Conservation (phyloP, 2,113 vertebrate genomes). For the Cygnus atratus region DNA sequence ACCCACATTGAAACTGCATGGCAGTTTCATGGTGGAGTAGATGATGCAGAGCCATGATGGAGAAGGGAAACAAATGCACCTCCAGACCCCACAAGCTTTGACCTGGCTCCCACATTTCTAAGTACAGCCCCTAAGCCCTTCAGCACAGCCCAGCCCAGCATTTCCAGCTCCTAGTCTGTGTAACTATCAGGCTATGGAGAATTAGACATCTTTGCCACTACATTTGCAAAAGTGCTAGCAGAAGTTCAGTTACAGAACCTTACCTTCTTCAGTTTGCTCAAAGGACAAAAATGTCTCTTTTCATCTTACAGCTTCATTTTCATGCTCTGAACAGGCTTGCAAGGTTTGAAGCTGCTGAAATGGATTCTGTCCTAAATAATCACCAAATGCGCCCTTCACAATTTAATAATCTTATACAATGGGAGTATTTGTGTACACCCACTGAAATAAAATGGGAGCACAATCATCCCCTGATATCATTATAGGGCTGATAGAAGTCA, state of each 20-base stretch:
- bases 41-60: background rate
- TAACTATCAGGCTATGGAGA: background rate
- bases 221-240: background rate
- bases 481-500: slow-evolving; percentile 26
- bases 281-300: slow-evolving; percentile 19
- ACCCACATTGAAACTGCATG: background rate
- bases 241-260: slow-evolving; percentile 12
- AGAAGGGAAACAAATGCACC: background rate
- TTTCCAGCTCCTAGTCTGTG: background rate
- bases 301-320: slow-evolving; percentile 41
- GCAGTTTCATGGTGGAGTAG: background rate
- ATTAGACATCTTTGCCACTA: background rate
- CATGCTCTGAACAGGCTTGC: background rate
- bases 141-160: background rate
- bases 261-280: slow-evolving; percentile 1
- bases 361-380: background rate
- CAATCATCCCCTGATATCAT: slow-evolving; percentile 28
- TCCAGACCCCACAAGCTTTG: background rate
- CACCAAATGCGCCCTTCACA: background rate
- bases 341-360: background rate
- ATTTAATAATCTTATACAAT: slow-evolving; percentile 8
- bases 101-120: background rate
- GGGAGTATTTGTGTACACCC: slow-evolving; percentile 36
- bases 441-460: slow-evolving; percentile 35
- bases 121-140: background rate